Evolutionary conservation across 2,113 vertebrate genomes (phyloP), one percentile per base, ranked within the genome.

Genomic region (Eupsittula cactorum): DNA sequence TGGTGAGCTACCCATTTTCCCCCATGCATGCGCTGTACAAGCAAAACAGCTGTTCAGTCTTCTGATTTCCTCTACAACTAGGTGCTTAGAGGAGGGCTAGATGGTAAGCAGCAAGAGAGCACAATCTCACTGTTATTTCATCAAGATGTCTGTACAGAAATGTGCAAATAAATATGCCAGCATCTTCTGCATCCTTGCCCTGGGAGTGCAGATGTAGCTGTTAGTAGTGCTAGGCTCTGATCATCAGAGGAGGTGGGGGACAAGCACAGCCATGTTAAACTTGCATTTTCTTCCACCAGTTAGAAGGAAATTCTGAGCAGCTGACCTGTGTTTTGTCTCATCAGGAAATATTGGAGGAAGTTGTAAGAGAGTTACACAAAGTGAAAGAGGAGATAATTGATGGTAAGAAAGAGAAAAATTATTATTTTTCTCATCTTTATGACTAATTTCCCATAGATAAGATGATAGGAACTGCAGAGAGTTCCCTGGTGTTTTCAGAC

Each of bases 361-460:
- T 99, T 95, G 99, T 99, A 91, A 98, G 99, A 28, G 99, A 99
- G 97, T 98, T 99, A 90, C 99, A 99, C 98, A 99, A 99, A 95
- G 99, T 99, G 95, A 99, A 99, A 98, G 99, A 99, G 93, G 99
- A 99, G 97, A 99, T 99, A 96, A 99, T 99, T 86, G 99, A 99
- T 49, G 99, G 99, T 99, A 98, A 99, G 99, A 94, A 96, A 93
- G 88, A 92, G 91, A 95, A 97, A 96, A 96, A 95, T 90, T 71
- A 92, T 95, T 94, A 94, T 97, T 96, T 97, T 97, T 95, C 94
- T 97, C 95, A 96, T 86, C 89, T 95, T 96, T 96, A 82, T 97
- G 67, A 94, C 91, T 97, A 35, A 95, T 91, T 95, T 95, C 74
- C 92, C 29, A 2, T 84, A 95, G 92, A 95, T 86, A 93, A 97